These are phyloP conservation scores for Bombus impatiens DNA, from an alignment of 1,140 invertebrate genomes.

Conservation along the genomic window DNA sequence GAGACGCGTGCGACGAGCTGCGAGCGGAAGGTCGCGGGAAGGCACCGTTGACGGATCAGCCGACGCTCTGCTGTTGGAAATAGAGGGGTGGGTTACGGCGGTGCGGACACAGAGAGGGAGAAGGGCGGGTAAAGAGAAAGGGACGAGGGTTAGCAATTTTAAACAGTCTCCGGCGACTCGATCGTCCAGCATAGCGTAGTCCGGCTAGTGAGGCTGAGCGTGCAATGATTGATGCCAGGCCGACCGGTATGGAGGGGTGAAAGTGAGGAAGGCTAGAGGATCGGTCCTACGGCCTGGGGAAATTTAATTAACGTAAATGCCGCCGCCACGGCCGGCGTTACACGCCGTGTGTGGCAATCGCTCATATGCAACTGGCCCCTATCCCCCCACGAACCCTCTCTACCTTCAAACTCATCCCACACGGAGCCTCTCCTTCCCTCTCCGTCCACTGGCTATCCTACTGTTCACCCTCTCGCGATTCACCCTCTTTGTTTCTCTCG, in stretches of 20 bases:
- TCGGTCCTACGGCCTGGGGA: conserved; percentile 72
- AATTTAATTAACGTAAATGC: conserved; percentile 84
- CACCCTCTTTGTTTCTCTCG: neutral
- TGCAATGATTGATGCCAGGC: conserved; percentile 80
- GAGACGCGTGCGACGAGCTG: conserved; percentile 47
- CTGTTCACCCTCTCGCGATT: conserved; percentile 13
- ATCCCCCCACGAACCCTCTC: conserved; percentile 8
- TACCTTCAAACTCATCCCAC: conserved; percentile 22
- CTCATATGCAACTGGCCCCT: conserved; percentile 80
- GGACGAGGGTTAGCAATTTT: conserved; percentile 56
- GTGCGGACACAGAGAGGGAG: neutral
- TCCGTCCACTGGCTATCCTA: conserved; percentile 8
- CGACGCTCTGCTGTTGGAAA: conserved; percentile 19
- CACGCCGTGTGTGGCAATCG: conserved; percentile 80
- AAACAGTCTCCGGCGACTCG: conserved; percentile 72
- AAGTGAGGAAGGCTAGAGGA: conserved; percentile 61
- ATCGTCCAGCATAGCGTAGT: conserved; percentile 69
- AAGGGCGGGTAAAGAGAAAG: neutral
- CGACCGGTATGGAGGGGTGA: conserved; percentile 63
- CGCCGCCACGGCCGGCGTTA: conserved; percentile 76
- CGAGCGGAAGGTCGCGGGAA: conserved; percentile 43
- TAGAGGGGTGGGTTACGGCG: conserved; percentile 10
- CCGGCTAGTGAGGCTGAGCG: conserved; percentile 72
- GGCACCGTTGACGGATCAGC: conserved; percentile 43
- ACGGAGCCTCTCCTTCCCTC: neutral